Conservation (phyloP, 2,797 vertebrate genomes). For the Pangasius sanitwongsei region DNA sequence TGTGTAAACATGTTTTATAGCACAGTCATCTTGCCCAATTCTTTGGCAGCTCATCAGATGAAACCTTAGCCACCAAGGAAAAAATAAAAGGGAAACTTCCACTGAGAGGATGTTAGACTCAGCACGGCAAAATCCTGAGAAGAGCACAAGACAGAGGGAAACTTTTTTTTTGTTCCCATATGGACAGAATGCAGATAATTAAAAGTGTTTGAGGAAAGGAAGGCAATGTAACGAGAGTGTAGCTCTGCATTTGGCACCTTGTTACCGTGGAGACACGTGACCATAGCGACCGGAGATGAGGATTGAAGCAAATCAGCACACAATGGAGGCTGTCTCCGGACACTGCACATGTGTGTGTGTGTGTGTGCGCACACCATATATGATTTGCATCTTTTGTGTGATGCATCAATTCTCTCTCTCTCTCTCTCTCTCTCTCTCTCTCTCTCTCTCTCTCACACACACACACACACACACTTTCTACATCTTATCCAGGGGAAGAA, state of each 20-base stretch:
- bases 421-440: background rate
- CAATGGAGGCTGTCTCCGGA: constrained; percentile 43
- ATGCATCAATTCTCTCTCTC: constrained; percentile 22
- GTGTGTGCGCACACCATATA: constrained; percentile 20
- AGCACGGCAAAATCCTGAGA: constrained; percentile 66
- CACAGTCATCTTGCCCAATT: constrained; percentile 71
- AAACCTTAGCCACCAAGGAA: constrained; percentile 60
- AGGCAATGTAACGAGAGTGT: constrained; percentile 14
- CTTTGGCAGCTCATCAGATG: constrained; percentile 68
- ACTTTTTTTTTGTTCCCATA: constrained; percentile 65
- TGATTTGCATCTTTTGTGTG: constrained; percentile 43
- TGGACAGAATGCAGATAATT: constrained; percentile 66
- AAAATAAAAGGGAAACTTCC: constrained; percentile 60
- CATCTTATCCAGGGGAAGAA: constrained; percentile 57
- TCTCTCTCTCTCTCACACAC: background rate
- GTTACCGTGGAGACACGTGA: constrained; percentile 59
- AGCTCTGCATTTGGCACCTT: constrained; percentile 48
- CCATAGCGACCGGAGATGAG: constrained; percentile 53
- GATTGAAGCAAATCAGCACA: constrained; percentile 54
- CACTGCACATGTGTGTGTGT: constrained; percentile 17
- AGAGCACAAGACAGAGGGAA: constrained; percentile 68
- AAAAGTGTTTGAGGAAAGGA: constrained; percentile 55
- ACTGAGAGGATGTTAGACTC: constrained; percentile 66
- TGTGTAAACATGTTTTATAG: constrained; percentile 73
- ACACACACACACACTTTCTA: background rate